phyloP scores from a whole-genome alignment of 2,888 invertebrate species.

The Clusia tigrina region DNA sequence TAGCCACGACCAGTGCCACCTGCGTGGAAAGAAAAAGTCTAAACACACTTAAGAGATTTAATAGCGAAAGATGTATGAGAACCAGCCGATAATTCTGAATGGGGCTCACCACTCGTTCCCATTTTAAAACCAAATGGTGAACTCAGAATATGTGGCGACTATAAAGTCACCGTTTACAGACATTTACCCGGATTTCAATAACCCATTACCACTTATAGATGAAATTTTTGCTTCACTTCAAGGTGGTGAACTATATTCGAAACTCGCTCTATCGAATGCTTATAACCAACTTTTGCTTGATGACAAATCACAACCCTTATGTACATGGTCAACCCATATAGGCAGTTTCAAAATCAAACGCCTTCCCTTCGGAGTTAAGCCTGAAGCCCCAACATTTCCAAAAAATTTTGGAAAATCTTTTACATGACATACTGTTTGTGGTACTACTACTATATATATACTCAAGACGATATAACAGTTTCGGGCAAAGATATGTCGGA shows the following conservation, averaged over 20 bases:
- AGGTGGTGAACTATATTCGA: conserved; percentile 16
- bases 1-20: conserved; percentile 17
- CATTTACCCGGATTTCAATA: conserved; percentile 14
- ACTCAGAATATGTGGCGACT: conserved; percentile 25
- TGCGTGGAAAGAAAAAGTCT: conserved; percentile 8
- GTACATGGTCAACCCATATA: conserved; percentile 4
- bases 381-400: background rate
- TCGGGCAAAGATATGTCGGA: background rate
- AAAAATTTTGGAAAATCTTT: too few species aligned
- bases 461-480: conserved; percentile 1
- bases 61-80: conserved; percentile 13
- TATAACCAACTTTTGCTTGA: conserved; percentile 8
- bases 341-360: conserved; percentile 7
- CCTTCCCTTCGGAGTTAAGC: background rate
- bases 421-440: too few species aligned
- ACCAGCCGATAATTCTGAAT: conserved; percentile 17
- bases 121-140: too few species aligned
- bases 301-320: conserved; percentile 1
- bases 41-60: conserved; percentile 15
- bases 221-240: conserved; percentile 17
- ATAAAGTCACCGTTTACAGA: conserved; percentile 28
- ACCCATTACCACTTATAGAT: conserved; percentile 20
- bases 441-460: too few species aligned
- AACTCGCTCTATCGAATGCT: conserved; percentile 14
- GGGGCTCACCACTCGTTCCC: conserved; percentile 26